Evolutionary conservation across 1,140 invertebrate genomes (phyloP).

Genomic region (Zaprionus tsacasi): DNA sequence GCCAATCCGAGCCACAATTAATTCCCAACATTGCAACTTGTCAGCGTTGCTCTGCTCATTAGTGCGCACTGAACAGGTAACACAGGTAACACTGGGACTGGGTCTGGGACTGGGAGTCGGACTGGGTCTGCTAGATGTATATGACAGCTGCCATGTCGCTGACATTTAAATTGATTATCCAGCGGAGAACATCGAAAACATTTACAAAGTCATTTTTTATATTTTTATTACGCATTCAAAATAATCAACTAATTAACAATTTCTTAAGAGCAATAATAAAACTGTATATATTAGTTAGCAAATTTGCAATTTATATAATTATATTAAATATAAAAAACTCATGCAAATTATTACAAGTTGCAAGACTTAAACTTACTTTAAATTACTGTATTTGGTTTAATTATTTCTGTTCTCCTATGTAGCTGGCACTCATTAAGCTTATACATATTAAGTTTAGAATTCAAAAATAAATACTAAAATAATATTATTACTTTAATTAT

Average conservation of each 20-base stretch:
- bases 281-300: not conserved
- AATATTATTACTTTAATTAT: too few species aligned
- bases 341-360: too few species aligned
- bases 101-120: not conserved
- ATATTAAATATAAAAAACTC: not conserved
- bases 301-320: not conserved
- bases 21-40: conserved; percentile 66
- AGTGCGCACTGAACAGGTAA: conserved; percentile 54
- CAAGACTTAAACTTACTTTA: not conserved
- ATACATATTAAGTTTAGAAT: too few species aligned
- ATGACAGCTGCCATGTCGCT: conserved; percentile 57
- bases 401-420: too few species aligned
- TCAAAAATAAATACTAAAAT: too few species aligned
- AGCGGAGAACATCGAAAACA: conserved; percentile 6
- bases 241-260: not conserved
- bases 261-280: not conserved
- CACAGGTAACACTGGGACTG: conserved; percentile 13
- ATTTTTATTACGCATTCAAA: not conserved
- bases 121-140: not conserved
- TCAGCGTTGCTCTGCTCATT: conserved; percentile 64
- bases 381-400: too few species aligned
- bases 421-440: too few species aligned
- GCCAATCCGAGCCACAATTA: conserved; percentile 65
- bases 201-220: conserved; percentile 10
- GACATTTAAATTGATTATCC: conserved; percentile 61